phyloP scores from a whole-genome alignment of 2,797 vertebrate species.

The Podarcis siculus region DNA sequence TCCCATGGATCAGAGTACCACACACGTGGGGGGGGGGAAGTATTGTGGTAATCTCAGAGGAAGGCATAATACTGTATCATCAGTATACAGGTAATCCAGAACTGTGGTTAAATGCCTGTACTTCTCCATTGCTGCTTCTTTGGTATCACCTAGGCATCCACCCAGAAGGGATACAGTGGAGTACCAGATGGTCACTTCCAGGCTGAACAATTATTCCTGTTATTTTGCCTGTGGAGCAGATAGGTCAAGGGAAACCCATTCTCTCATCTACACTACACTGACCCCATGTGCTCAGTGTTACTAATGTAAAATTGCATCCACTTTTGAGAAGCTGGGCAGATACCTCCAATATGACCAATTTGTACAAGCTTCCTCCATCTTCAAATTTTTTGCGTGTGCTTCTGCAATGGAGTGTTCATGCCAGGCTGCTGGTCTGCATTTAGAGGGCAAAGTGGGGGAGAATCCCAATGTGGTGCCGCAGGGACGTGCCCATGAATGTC shows the following conservation, averaged over 20 bases:
- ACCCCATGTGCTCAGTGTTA: neutral
- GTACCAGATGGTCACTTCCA: neutral
- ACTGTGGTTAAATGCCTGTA: too few species aligned
- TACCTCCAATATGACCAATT: neutral
- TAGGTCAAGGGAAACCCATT: neutral
- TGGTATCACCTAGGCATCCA: neutral
- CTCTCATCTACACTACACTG: neutral
- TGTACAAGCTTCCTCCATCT: neutral
- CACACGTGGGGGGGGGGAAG: too few species aligned
- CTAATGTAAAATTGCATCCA: neutral
- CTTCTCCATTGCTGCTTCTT: too few species aligned
- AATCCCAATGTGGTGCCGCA: conserved; percentile 70
- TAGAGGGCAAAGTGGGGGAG: conserved; percentile 67
- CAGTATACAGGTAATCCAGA: too few species aligned
- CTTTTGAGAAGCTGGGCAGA: neutral
- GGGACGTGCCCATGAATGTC: conserved; percentile 61
- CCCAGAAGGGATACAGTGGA: neutral
- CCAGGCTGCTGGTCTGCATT: accelerated
- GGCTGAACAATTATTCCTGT: neutral
- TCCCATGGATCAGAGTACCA: neutral
- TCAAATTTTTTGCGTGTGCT: neutral
- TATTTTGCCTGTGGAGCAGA: neutral
- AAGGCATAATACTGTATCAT: too few species aligned
- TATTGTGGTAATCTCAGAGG: too few species aligned
- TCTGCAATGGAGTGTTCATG: neutral